These are phyloP conservation scores for Lampris incognitus DNA, from an alignment of 2,113 vertebrate species.

Conservation along the genomic window DNA sequence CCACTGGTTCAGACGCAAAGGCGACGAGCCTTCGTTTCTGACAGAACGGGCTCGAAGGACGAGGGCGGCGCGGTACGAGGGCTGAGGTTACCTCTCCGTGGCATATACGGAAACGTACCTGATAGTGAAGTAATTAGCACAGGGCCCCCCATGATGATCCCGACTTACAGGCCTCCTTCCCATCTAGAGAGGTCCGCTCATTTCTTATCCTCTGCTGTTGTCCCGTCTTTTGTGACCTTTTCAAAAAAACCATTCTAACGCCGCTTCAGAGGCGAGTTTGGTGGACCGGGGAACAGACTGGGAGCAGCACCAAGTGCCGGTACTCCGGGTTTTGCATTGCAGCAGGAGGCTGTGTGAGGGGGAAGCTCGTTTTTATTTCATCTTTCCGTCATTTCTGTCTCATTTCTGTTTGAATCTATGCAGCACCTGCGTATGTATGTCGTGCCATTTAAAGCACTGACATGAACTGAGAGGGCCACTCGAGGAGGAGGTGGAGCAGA, in stretches of 20 bases:
- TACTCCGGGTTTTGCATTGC: conserved; percentile 30
- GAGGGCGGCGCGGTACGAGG: background rate
- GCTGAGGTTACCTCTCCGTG: conserved; percentile 28
- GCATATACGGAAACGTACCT: conserved; percentile 7
- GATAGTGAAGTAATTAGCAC: conserved; percentile 26
- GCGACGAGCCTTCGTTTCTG: background rate
- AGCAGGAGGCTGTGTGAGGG: conserved; percentile 37
- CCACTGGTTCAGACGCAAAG: too few species aligned
- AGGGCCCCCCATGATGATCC: background rate
- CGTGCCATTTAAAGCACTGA: too few species aligned
- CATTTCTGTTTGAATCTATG: too few species aligned
- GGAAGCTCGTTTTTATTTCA: too few species aligned
- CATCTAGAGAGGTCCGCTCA: background rate
- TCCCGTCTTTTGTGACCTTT: background rate
- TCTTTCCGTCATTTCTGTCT: too few species aligned
- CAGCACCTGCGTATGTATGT: too few species aligned
- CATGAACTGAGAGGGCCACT: background rate
- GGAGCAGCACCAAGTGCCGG: conserved; percentile 30
- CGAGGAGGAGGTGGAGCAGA: conserved; percentile 26
- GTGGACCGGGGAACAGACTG: conserved; percentile 33
- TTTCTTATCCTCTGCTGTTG: background rate
- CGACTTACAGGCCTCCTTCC: too few species aligned
- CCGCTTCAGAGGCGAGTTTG: background rate
- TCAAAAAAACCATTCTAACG: background rate
- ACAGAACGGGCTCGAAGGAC: background rate